Evolutionary conservation across 2,797 vertebrate species (phyloP), one percentile per base, ranked within the genome.

Genomic region (Channallabes apus): DNA sequence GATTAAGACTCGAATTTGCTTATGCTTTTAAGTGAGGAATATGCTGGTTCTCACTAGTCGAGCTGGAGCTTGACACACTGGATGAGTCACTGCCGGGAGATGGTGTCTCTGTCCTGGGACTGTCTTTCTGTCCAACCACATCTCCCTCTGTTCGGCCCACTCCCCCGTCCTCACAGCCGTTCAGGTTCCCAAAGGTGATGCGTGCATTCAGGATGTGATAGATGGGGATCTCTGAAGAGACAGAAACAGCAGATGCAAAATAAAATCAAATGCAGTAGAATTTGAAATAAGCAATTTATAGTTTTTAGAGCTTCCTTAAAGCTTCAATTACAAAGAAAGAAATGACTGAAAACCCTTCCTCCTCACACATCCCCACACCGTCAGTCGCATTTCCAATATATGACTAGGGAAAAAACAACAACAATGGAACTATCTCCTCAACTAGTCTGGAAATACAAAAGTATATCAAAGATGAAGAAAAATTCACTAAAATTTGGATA

Each of bases 141-240:
- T 86, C 88, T n/a, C 73, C 88, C 0, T 95, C 94, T 0, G 82
- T 86, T 0, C 89, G 89, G 22, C 95, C 91, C 11, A 92, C 92
- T 80, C 94, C 94, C 0, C 95, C 96, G 87, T 99, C 98, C 1
- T 98, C 97, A 0, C 98, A 98, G 91, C 97, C 97, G 0, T 99
- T 99, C 91, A 99, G 95, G 94, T 99, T 99, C 82, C 97, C 97
- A 0, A 99, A 99, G 85, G 98, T 99, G 94, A 99, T 99, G 89
- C 97, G 97, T 71, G 98, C 98, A 0, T 99, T 99, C 64, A 99
- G 96, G 92, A 99, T 97, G 92, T 99, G 98, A 92, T 99, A 99
- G 90, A 99, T 96, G 9, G 98, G 98, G 90, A 99, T 99, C 93
- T 99, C 98, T 99, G 94, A 24, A 61, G 84, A 86, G n/a, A 73